Evolutionary conservation across 2,797 vertebrate genomes (phyloP).

Genomic region (Labroides dimidiatus): DNA sequence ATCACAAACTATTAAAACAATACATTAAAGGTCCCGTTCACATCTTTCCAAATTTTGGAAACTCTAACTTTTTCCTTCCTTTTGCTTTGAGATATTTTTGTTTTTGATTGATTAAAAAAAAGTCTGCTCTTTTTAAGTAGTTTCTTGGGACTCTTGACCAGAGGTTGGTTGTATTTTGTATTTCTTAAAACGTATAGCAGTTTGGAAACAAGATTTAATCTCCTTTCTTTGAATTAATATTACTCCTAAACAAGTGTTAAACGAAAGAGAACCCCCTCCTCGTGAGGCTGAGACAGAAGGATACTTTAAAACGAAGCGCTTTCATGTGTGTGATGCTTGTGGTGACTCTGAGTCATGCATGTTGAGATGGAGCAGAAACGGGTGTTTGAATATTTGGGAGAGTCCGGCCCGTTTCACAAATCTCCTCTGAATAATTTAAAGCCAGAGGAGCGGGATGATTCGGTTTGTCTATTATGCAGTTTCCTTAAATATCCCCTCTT

Average conservation of each 20-base stretch:
- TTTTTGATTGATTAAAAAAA: too few species aligned
- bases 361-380: slow-evolving; percentile 11
- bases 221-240: not conserved
- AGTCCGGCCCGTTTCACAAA: slow-evolving; percentile 18
- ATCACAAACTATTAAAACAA: too few species aligned
- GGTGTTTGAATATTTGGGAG: slow-evolving; percentile 15
- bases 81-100: too few species aligned
- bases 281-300: not conserved
- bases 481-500: slow-evolving; percentile 37
- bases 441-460: slow-evolving; percentile 23
- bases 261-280: not conserved
- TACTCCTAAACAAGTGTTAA: not conserved
- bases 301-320: not conserved
- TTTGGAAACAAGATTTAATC: too few species aligned
- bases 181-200: too few species aligned
- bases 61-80: too few species aligned
- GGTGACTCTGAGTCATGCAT: not conserved
- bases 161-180: too few species aligned
- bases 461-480: slow-evolving; percentile 22
- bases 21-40: too few species aligned
- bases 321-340: slow-evolving; percentile 1
- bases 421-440: slow-evolving; percentile 51
- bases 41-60: too few species aligned
- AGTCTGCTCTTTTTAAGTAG: too few species aligned
- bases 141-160: too few species aligned